A percentile compares a stretch with the other conserved stretches of the same genome.
These are phyloP conservation scores for Pongo pygmaeus DNA, from an alignment of 2,113 vertebrate species.

Conservation along the genomic window DNA sequence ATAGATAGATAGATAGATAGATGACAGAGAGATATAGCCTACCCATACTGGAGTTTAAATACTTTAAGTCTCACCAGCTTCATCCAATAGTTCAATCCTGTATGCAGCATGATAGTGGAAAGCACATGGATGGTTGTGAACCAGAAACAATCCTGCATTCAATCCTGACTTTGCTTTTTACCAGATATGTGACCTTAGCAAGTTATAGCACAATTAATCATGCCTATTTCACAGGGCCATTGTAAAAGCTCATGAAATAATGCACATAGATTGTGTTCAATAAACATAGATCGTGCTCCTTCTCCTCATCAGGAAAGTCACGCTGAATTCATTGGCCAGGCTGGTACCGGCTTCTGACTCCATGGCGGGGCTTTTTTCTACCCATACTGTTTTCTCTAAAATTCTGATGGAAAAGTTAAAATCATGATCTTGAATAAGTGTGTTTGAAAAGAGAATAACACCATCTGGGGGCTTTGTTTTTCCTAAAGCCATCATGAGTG, in stretches of 20 bases:
- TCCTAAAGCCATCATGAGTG: not conserved
- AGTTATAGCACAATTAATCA: not conserved
- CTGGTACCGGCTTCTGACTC: not conserved
- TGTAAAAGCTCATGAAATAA: not conserved
- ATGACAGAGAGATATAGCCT: not conserved
- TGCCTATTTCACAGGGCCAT: not conserved
- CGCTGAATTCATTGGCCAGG: not conserved
- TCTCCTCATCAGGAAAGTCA: not conserved
- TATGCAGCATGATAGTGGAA: not conserved
- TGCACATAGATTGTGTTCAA: not conserved
- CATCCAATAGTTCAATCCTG: not conserved
- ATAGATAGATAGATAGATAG: not conserved
- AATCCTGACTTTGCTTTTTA: not conserved
- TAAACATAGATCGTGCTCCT: not conserved
- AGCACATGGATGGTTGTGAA: not conserved
- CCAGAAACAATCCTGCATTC: not conserved
- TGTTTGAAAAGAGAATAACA: not conserved
- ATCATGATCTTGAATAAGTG: not conserved
- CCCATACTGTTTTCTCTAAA: not conserved
- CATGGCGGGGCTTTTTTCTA: not conserved
- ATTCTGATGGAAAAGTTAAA: conserved; percentile 1
- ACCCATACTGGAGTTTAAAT: not conserved
- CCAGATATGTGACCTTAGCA: not conserved
- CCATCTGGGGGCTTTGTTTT: not conserved
- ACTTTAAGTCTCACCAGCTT: not conserved